These are phyloP conservation scores for Anthrax anthrax DNA, from an alignment of 2,888 invertebrate species.

Conservation along the genomic window DNA sequence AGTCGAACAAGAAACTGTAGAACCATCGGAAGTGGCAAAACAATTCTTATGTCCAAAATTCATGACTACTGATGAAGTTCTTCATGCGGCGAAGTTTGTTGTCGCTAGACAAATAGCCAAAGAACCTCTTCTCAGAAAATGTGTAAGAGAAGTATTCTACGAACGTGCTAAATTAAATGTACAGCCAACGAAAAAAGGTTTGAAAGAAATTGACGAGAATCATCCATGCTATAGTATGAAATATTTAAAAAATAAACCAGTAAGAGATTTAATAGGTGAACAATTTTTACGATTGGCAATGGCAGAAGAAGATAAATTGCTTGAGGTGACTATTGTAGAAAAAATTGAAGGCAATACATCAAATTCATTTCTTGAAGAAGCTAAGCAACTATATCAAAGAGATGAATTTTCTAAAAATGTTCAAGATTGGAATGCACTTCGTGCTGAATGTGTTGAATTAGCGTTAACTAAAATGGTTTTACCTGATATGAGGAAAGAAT, in stretches of 20 bases:
- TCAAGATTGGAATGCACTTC: constrained; percentile 87
- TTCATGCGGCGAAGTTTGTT: constrained; percentile 86
- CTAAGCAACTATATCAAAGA: constrained; percentile 51
- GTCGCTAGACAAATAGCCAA: constrained; percentile 86
- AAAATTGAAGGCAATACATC: constrained; percentile 65
- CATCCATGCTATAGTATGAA: constrained; percentile 79
- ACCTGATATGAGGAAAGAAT: constrained; percentile 77
- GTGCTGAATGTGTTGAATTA: constrained; percentile 75
- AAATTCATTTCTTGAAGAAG: constrained; percentile 71
- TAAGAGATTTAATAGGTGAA: constrained; percentile 74
- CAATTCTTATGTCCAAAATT: constrained; percentile 58
- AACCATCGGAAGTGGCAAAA: constrained; percentile 67
- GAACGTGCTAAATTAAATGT: constrained; percentile 75
- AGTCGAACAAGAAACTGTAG: constrained; percentile 80
- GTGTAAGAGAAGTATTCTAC: constrained; percentile 71
- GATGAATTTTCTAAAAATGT: constrained; percentile 91
- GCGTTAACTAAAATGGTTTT: constrained; percentile 79
- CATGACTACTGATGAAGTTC: constrained; percentile 59
- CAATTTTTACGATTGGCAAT: constrained; percentile 73
- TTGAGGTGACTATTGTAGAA: constrained; percentile 59
- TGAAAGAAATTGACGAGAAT: constrained; percentile 90
- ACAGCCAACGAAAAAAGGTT: constrained; percentile 75
- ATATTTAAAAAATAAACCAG: constrained; percentile 85
- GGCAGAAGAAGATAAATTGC: constrained; percentile 67
- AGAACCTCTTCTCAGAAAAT: constrained; percentile 77